phyloP scores from a whole-genome alignment of 2,113 vertebrate species.

The Aphyosemion australe region DNA sequence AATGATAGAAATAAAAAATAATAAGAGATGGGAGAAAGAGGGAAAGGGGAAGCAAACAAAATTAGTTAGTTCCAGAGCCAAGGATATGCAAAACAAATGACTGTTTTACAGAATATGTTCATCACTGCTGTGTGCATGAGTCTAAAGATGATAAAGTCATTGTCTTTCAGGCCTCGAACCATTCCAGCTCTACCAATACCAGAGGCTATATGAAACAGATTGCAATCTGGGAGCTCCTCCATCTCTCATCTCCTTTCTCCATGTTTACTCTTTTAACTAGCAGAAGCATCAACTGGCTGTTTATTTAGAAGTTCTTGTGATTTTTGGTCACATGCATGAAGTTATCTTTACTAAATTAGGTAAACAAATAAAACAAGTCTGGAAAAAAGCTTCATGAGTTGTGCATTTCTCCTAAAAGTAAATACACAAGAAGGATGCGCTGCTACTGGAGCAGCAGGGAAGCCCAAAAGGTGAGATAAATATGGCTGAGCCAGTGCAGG shows the following conservation, averaged over 20 bases:
- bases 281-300: slow-evolving; percentile 44
- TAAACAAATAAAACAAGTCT: slow-evolving; percentile 15
- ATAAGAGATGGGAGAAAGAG: neutral
- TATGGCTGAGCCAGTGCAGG: neutral
- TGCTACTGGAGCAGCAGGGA: neutral
- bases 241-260: slow-evolving; percentile 26
- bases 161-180: slow-evolving; percentile 49
- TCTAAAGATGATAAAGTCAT: slow-evolving; percentile 36
- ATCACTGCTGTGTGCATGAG: slow-evolving; percentile 24
- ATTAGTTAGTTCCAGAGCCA: slow-evolving; percentile 31
- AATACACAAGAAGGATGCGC: neutral
- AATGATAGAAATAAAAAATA: slow-evolving; percentile 13
- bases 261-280: slow-evolving; percentile 48
- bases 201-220: slow-evolving; percentile 49
- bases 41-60: slow-evolving; percentile 30
- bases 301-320: slow-evolving; percentile 26
- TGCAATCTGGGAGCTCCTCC: slow-evolving; percentile 40
- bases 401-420: no score
- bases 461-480: neutral
- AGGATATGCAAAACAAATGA: slow-evolving; percentile 27
- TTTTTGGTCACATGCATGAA: slow-evolving; percentile 8
- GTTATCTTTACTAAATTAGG: slow-evolving; percentile 35
- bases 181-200: slow-evolving; percentile 53
- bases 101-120: slow-evolving; percentile 32
- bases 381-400: neutral